Evolutionary conservation across 2,888 invertebrate genomes (phyloP), one percentile per base, ranked within the genome.

Genomic region (Stomorhina lunata): DNA sequence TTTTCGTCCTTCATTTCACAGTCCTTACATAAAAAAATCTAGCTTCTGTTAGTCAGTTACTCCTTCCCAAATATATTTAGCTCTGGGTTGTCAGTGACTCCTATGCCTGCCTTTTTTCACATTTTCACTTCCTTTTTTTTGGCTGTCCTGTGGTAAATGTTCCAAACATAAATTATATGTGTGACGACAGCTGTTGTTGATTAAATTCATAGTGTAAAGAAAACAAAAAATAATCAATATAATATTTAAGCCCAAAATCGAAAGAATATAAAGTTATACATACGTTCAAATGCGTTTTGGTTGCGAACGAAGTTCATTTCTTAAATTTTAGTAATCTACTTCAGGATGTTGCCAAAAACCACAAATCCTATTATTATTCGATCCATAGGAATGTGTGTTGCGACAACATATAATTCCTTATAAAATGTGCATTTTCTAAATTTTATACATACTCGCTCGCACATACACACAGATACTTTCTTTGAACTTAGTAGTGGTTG

Each of bases 141-240:
- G 25, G n/a, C 34, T 6, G 25, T 57, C 22, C 17, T 78, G 61
- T 61, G 61, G 53, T 40, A 12, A 53, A 43, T 10, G 34, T 43
- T 17, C 55, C 45, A 63, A 53, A 73, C 76, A 79, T 79, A 81
- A 83, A 77, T 83, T 81, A 72, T 78, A 43, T 72, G 72, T 76
- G 59, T 68, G 79, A 12, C 78, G 76, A 77, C 84, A 83, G 75
- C 76, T 77, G 82, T 69, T 79, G 79, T 84, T 84, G 81, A 84
- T 83, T 83, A 83, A 83, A 83, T 83, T 84, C 69, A 68, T 63
- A 29, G 53, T 32, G 37, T 69, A 75, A 77, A 65, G 29, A 65
- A 65, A 57, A n/a, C 20, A 37, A 34, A 25, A 34, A 61, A n/a
- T 17, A 57, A 57, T 55, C 43, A 15, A 63, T 55, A 61, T 4